Conservation (phyloP, 2,113 vertebrate species). For the Triplophysa siluroides region DNA sequence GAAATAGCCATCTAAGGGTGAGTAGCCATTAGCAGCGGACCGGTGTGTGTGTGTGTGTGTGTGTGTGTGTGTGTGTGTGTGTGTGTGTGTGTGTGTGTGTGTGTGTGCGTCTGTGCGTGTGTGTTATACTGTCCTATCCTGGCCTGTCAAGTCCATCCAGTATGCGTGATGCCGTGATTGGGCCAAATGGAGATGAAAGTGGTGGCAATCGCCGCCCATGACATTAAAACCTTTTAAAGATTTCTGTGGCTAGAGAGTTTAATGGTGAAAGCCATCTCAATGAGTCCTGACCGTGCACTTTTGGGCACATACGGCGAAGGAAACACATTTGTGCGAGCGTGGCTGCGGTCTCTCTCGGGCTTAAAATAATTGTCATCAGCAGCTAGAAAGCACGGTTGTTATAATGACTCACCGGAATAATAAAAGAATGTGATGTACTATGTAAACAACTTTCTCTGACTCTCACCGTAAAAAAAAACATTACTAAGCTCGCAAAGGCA, state of each 20-base stretch:
- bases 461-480: too few species aligned
- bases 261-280: slow-evolving; percentile 66
- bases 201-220: slow-evolving; percentile 66
- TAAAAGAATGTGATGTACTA: too few species aligned
- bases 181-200: slow-evolving; percentile 72
- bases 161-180: slow-evolving; percentile 60
- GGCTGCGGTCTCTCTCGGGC: background rate
- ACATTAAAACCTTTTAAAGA: slow-evolving; percentile 75
- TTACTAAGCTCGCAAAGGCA: too few species aligned
- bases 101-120: slow-evolving; percentile 4
- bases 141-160: slow-evolving; percentile 55
- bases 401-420: background rate
- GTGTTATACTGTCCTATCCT: slow-evolving; percentile 52
- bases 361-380: background rate
- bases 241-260: slow-evolving; percentile 67
- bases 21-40: slow-evolving; percentile 60
- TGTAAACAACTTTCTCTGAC: too few species aligned
- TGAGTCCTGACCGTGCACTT: slow-evolving; percentile 63
- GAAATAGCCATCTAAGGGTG: slow-evolving; percentile 64
- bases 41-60: slow-evolving; percentile 9
- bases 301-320: slow-evolving; percentile 21
- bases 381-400: background rate
- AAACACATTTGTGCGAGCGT: slow-evolving; percentile 25
- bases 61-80: slow-evolving; percentile 3
- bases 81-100: background rate